A percentile compares a stretch with the other conserved stretches of the same genome.
Conservation (phyloP, 2,113 vertebrate species). For the Poecile atricapillus region DNA sequence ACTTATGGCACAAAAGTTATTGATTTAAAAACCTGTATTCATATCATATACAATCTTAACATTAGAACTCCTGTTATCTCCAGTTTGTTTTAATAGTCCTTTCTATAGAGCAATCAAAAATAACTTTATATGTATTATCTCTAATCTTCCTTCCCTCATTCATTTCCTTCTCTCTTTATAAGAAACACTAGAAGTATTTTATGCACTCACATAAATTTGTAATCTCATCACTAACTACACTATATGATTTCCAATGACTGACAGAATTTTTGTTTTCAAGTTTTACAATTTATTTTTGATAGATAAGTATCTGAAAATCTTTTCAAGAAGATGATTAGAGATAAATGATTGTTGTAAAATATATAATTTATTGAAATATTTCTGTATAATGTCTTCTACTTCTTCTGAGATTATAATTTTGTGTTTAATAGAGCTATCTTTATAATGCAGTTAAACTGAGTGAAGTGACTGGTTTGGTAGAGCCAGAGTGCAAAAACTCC, state of each 20-base stretch:
- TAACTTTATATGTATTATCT: not conserved
- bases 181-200: not conserved
- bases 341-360: not conserved
- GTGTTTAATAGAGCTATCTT: not conserved
- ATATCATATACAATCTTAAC: not conserved
- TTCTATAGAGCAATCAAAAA: not conserved
- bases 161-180: not conserved
- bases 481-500: not conserved
- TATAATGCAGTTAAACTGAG: not conserved
- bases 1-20: not conserved
- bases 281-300: not conserved
- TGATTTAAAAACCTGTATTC: not conserved
- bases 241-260: not conserved
- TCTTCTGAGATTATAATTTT: not conserved
- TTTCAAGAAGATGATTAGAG: not conserved
- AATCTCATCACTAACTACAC: not conserved
- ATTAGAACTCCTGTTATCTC: not conserved
- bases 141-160: not conserved
- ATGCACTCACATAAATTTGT: not conserved
- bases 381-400: not conserved
- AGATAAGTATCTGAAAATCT: not conserved
- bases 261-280: not conserved
- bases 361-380: not conserved
- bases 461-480: not conserved
- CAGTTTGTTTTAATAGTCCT: not conserved